A percentile compares a stretch with the other conserved stretches of the same genome.
Conservation (phyloP, 2,888 invertebrate genomes). For the Hemicrepidius hirtus region DNA sequence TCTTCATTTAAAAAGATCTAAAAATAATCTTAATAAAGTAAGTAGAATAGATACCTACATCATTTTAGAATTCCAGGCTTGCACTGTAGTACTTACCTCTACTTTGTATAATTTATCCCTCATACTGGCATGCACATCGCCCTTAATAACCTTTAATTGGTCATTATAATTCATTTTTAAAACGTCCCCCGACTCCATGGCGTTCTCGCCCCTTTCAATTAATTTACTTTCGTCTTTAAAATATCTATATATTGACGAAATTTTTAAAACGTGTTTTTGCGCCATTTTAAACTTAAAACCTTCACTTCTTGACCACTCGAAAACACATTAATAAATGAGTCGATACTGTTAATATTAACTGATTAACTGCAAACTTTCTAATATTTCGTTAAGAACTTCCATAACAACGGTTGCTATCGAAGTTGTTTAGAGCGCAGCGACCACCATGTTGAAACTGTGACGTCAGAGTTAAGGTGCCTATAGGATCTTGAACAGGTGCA, state of each 20-base stretch:
- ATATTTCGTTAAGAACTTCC: no score
- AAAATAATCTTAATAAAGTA: conserved; percentile 7
- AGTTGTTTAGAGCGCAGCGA: no score
- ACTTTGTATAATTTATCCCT: conserved; percentile 14
- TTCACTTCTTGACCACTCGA: no score
- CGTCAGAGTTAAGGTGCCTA: no score
- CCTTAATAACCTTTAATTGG: background rate
- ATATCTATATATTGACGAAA: conserved; percentile 6
- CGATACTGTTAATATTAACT: no score
- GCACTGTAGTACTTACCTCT: conserved; percentile 21
- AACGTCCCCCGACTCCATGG: background rate
- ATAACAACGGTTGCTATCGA: no score
- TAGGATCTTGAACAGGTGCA: background rate
- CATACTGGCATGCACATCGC: conserved; percentile 23
- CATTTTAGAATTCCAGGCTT: no score
- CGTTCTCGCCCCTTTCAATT: conserved; percentile 8
- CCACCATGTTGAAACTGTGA: no score
- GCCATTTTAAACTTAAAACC: no score
- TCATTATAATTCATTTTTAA: background rate
- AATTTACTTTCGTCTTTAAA: conserved; percentile 12
- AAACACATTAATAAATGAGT: no score
- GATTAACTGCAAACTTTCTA: no score
- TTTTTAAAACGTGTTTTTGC: background rate
- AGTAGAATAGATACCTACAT: no score
- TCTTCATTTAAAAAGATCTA: conserved; percentile 2